A percentile compares a stretch with the other conserved stretches of the same genome.
phyloP scores from a whole-genome alignment of 1,140 invertebrate species.

The Papilio polytes region DNA sequence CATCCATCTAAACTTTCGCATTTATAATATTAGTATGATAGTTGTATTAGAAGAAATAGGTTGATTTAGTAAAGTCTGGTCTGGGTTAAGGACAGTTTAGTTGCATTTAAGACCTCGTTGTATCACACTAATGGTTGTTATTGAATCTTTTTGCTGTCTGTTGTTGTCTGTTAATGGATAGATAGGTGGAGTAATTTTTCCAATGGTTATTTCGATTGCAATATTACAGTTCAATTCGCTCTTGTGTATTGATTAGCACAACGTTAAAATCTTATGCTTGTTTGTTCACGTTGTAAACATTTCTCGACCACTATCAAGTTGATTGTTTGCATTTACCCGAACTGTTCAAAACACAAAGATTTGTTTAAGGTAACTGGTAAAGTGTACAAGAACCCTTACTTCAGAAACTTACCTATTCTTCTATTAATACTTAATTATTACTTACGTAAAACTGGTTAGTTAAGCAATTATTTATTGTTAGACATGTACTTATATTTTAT shows the following conservation, averaged over 20 bases:
- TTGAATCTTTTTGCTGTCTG: no score
- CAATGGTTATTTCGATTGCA: neutral
- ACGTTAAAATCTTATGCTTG: slow-evolving; percentile 37
- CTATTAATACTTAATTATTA: slow-evolving; percentile 5
- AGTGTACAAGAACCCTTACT: neutral
- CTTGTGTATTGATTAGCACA: slow-evolving; percentile 6
- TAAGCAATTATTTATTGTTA: no score
- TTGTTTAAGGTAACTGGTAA: slow-evolving; percentile 29
- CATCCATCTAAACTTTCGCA: no score
- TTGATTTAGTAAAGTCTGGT: neutral
- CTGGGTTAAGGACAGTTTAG: neutral
- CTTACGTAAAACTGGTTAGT: no score
- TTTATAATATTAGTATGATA: no score
- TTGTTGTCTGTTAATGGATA: neutral
- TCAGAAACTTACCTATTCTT: neutral
- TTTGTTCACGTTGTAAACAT: slow-evolving; percentile 55
- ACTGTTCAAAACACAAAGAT: slow-evolving; percentile 23
- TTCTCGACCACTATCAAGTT: slow-evolving; percentile 45
- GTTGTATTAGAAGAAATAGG: neutral
- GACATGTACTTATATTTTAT: no score
- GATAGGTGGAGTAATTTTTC: no score
- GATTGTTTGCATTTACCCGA: slow-evolving; percentile 20
- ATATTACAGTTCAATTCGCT: neutral
- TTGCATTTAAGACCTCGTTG: neutral
- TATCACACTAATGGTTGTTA: no score